A percentile compares a stretch with the other conserved stretches of the same genome.
Conservation (phyloP, 2,113 vertebrate genomes). For the Pluvialis apricaria region DNA sequence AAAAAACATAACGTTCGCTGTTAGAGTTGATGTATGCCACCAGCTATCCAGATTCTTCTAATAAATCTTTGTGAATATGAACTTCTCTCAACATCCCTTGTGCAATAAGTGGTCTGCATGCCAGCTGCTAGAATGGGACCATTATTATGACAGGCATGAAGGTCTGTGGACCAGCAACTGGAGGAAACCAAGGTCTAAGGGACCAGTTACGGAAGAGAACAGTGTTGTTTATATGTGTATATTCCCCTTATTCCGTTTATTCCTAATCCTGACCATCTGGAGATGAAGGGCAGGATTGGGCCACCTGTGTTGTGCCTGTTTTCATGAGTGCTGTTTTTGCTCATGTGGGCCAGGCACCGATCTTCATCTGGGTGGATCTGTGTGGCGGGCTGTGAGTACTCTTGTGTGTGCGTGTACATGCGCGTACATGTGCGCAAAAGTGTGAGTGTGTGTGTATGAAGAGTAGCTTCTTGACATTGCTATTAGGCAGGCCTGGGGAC, state of each 20-base stretch:
- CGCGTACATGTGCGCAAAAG: rapidly evolving
- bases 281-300: not conserved
- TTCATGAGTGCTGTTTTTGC: not conserved
- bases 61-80: not conserved
- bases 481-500: not conserved
- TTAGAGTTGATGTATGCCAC: not conserved
- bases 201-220: not conserved
- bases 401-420: no score
- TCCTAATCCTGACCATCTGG: not conserved
- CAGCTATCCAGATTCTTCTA: not conserved
- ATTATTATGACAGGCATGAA: not conserved
- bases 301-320: not conserved
- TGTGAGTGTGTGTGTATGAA: rapidly evolving
- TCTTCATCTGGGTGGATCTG: not conserved
- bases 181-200: not conserved
- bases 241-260: not conserved
- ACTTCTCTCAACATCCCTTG: not conserved
- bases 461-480: not conserved
- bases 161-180: not conserved
- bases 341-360: not conserved
- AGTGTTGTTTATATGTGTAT: not conserved
- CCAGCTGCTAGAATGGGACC: not conserved
- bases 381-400: not conserved
- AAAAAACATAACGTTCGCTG: not conserved
- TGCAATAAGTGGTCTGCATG: not conserved